These are phyloP conservation scores for Osmoderma eremita DNA, from an alignment of 2,888 invertebrate species.

Conservation along the genomic window DNA sequence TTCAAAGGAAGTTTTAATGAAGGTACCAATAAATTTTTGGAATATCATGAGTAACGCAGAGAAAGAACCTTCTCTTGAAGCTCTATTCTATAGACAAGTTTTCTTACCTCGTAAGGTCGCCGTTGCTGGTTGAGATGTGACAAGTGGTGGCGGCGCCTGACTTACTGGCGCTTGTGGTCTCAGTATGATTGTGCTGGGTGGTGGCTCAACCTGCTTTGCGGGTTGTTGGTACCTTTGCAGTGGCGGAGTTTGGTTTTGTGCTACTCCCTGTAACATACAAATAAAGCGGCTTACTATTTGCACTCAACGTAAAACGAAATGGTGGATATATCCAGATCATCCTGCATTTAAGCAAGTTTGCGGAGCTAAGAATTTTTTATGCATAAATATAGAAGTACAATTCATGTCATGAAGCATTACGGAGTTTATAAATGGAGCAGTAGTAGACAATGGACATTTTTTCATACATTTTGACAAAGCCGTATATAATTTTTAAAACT, in stretches of 20 bases:
- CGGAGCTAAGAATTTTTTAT: too few species aligned
- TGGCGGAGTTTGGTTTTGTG: conserved; percentile 28
- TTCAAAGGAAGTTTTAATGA: background rate
- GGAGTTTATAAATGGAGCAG: too few species aligned
- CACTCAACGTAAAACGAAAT: background rate
- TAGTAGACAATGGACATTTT: too few species aligned
- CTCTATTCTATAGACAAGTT: background rate
- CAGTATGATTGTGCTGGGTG: conserved; percentile 76
- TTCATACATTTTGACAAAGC: too few species aligned
- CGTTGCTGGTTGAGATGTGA: conserved; percentile 83
- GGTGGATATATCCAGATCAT: too few species aligned
- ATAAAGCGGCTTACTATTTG: background rate
- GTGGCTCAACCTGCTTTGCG: conserved; percentile 53
- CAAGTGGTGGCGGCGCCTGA: conserved; percentile 80
- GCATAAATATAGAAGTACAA: too few species aligned
- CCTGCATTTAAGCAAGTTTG: too few species aligned
- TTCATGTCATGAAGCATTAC: too few species aligned
- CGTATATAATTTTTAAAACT: too few species aligned
- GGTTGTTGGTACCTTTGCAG: conserved; percentile 27
- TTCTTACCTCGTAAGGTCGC: conserved; percentile 72
- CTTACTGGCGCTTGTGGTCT: conserved; percentile 79
- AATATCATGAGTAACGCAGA: background rate
- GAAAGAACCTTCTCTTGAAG: background rate
- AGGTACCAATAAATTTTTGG: background rate
- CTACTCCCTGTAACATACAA: conserved; percentile 30